These are phyloP conservation scores for Ganaspis brasiliensis DNA, from an alignment of 2,888 invertebrate species.

Conservation along the genomic window DNA sequence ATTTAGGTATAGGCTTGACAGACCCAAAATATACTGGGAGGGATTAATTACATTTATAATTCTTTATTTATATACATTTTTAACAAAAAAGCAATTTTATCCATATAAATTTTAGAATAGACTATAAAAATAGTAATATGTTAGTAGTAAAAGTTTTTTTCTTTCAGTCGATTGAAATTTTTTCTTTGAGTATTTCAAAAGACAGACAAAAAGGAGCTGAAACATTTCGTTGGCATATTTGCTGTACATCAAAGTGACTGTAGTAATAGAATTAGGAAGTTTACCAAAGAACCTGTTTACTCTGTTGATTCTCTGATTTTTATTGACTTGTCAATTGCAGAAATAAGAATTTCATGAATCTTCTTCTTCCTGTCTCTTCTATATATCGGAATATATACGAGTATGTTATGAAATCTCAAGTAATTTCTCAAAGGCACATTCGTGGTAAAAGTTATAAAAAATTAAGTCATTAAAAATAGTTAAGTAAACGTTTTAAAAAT, in stretches of 20 bases:
- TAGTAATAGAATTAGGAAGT: constrained; percentile 24
- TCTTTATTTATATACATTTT: too few species aligned
- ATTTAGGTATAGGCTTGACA: too few species aligned
- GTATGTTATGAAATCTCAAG: neutral
- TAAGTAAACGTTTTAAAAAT: too few species aligned
- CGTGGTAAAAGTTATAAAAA: too few species aligned
- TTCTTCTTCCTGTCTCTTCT: neutral
- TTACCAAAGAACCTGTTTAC: constrained; percentile 56
- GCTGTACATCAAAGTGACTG: constrained; percentile 29
- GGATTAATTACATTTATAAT: too few species aligned
- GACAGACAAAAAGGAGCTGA: neutral
- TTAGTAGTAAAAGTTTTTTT: neutral
- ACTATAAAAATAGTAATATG: neutral
- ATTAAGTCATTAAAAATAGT: too few species aligned
- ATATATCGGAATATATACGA: neutral
- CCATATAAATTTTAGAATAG: too few species aligned
- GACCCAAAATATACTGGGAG: too few species aligned
- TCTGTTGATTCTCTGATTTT: constrained; percentile 64
- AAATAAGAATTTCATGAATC: constrained; percentile 60
- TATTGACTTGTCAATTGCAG: constrained; percentile 59
- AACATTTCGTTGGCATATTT: constrained; percentile 28
- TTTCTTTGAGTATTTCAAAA: neutral
- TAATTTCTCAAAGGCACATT: too few species aligned
- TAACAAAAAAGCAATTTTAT: neutral
- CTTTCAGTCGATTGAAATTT: neutral